These are phyloP conservation scores for Tautogolabrus adspersus DNA, from an alignment of 2,113 vertebrate genomes.

Conservation along the genomic window DNA sequence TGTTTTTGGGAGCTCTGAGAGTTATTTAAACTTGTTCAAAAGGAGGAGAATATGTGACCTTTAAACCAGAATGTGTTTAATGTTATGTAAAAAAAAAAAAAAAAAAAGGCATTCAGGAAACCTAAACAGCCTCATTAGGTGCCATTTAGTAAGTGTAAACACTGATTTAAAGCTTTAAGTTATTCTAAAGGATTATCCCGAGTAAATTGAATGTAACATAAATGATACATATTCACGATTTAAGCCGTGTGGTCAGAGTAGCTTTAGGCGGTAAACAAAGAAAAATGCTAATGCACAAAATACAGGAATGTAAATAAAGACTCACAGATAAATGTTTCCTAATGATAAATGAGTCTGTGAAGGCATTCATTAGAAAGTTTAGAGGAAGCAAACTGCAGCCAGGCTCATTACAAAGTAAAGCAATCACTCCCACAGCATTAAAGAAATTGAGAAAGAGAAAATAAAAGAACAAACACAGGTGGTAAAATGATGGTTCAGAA, in stretches of 20 bases:
- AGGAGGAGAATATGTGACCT: too few species aligned
- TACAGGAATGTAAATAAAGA: constrained; percentile 30
- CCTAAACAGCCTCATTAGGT: background rate
- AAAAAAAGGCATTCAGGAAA: too few species aligned
- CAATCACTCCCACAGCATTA: background rate
- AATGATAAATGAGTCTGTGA: constrained; percentile 14
- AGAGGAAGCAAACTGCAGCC: background rate
- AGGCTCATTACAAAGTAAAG: constrained; percentile 1
- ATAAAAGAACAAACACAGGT: background rate
- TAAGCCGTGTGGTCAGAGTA: background rate
- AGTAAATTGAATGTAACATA: background rate
- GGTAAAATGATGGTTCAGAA: background rate
- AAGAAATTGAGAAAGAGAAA: background rate
- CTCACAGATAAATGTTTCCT: background rate
- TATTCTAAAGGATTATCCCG: background rate
- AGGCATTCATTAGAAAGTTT: background rate
- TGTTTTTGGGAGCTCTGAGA: too few species aligned
- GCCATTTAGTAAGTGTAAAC: background rate
- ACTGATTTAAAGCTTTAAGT: constrained; percentile 3
- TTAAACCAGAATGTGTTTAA: too few species aligned
- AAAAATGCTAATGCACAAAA: constrained; percentile 32
- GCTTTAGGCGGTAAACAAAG: background rate
- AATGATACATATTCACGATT: background rate
- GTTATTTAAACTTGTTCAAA: too few species aligned
- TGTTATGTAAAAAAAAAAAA: too few species aligned